phyloP scores from a whole-genome alignment of 1,140 invertebrate genomes.

The Bacillus rossius region DNA sequence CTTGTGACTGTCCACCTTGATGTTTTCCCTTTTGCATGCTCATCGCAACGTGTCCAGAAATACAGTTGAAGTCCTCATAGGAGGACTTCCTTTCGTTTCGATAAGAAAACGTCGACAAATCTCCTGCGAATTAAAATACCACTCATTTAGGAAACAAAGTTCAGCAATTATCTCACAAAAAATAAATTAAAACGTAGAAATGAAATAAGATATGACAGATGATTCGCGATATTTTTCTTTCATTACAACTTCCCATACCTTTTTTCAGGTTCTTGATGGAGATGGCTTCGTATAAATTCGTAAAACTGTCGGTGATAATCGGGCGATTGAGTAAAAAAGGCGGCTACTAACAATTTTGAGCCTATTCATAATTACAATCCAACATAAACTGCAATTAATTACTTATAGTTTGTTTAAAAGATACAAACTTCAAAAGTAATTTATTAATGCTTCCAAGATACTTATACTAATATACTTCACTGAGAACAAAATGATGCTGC shows the following conservation, averaged over 20 bases:
- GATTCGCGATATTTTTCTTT: conserved; percentile 16
- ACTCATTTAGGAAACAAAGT: background rate
- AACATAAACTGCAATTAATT: no score
- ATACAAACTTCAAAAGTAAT: no score
- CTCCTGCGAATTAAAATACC: conserved; percentile 15
- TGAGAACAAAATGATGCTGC: no score
- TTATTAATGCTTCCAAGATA: no score
- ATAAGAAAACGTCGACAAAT: conserved; percentile 17
- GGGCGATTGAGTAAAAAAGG: conserved; percentile 16
- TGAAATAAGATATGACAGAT: conserved; percentile 9
- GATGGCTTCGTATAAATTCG: conserved; percentile 18
- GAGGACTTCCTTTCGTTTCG: conserved; percentile 20
- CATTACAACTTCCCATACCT: conserved; percentile 12
- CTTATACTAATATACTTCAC: no score
- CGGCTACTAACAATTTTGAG: conserved; percentile 2
- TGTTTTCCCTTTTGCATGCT: conserved; percentile 20
- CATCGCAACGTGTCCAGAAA: conserved; percentile 21
- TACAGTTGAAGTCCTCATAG: conserved; percentile 21
- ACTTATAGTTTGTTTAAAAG: no score
- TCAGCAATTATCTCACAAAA: background rate
- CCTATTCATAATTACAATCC: no score
- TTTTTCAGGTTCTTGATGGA: conserved; percentile 15
- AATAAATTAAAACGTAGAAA: background rate
- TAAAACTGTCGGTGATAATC: conserved; percentile 15
- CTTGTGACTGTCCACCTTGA: conserved; percentile 18